These are phyloP conservation scores for Tridacna crocea DNA, from an alignment of 2,888 invertebrate species.

Conservation along the genomic window DNA sequence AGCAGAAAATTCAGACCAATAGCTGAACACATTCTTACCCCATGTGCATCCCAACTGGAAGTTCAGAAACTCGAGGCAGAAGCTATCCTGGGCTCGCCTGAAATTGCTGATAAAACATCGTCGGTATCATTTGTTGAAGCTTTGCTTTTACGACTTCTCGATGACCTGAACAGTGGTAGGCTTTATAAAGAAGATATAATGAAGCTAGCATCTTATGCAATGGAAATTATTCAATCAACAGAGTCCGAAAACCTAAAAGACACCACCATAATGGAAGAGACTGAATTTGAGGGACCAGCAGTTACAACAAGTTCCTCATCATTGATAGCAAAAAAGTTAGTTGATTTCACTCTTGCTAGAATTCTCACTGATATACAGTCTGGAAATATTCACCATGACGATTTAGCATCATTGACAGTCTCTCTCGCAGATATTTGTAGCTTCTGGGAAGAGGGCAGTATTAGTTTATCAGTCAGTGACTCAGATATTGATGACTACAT, in stretches of 20 bases:
- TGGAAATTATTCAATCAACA: constrained; percentile 58
- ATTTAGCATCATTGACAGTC: constrained; percentile 66
- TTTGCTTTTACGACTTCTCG: constrained; percentile 64
- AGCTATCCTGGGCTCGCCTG: constrained; percentile 47
- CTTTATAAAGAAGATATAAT: constrained; percentile 64
- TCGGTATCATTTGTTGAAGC: constrained; percentile 61
- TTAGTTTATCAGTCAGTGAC: constrained; percentile 38
- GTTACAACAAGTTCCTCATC: constrained; percentile 53
- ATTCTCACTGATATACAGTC: constrained; percentile 63
- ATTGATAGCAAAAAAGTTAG: constrained; percentile 63
- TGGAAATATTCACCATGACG: constrained; percentile 59
- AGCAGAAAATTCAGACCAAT: constrained; percentile 50
- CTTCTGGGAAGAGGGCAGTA: constrained; percentile 7
- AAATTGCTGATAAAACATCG: constrained; percentile 33
- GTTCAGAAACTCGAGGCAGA: constrained; percentile 55
- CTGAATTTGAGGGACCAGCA: constrained; percentile 29
- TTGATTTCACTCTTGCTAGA: constrained; percentile 66
- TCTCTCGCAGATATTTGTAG: constrained; percentile 50
- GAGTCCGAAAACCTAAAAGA: constrained; percentile 26
- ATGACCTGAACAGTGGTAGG: constrained; percentile 63
- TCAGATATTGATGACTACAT: constrained; percentile 59
- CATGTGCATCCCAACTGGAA: constrained; percentile 63
- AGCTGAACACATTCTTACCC: constrained; percentile 67
- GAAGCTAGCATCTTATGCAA: constrained; percentile 62
- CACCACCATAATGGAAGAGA: constrained; percentile 32